Evolutionary conservation across 2,113 vertebrate genomes (phyloP), one percentile per base, ranked within the genome.

Genomic region (Ploceus nigricollis): DNA sequence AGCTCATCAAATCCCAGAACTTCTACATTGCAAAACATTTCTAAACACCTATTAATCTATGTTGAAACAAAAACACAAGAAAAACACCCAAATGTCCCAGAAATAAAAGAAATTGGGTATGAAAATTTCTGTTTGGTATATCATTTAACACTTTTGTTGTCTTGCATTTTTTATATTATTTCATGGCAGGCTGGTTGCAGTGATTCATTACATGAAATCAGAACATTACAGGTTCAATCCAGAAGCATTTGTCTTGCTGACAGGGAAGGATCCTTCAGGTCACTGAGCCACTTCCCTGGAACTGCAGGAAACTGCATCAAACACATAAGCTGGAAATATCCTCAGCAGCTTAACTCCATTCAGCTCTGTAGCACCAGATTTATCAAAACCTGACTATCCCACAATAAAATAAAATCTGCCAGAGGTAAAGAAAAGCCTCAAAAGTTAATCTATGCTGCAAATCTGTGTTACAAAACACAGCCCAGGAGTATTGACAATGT

Each of bases 201-300:
- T 71, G 72, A 89, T 93, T 93, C 87, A 82, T 93, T 70, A 71
- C 44, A 68, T 40, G 39, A 78, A 93, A 94, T 63, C 47, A 51
- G 61, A 89, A 81, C 47, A 73, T 91, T 94, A 91, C 45, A 89
- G 58, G 92, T 91, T 83, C 54, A 73, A 30, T 89, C 78, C 0
- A 0, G 93, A 58, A 83, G 42, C 71, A 94, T 95, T 92, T 90
- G 57, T 95, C 91, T 93, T 89, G 9, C 64, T 83, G 80, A 93
- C 89, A 93, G 72, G 60, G 81, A 87, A 92, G 91, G 87, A 93
- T 93, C 64, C 76, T 84, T 89, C n/a, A 81, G 56, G 80, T 91
- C 22, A 8, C 64, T 33, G 64, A 83, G 68, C 72, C 45, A 87
- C 76, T 83, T 92, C 58, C 77, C 80, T 72, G 45, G 69, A 83